Base-by-base conservation (phyloP, 2,797 vertebrate genomes). In the Chlorospingus flavigularis region DNA sequence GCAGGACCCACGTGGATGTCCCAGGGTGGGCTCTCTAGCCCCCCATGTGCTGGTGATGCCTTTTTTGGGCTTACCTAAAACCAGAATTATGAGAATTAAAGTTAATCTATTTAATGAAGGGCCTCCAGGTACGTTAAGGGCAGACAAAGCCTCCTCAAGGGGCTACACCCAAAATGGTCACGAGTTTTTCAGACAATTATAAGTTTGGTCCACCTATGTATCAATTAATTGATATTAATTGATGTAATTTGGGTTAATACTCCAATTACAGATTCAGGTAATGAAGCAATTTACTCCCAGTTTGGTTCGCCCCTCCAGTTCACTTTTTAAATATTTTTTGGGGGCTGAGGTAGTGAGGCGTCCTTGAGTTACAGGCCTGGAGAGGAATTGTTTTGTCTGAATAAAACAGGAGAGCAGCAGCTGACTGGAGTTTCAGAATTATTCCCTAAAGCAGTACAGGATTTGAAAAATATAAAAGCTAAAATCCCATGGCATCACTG, bases 1-100 rank as follows among this genome's bases (percentile, higher is more conserved):
- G 3, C n/a, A 17, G 28, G 31, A 23, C n/a, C 24, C 48, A 13
- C 6, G 0, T 0, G 2, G 54, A 43, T 39, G 17, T 12, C 24
- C 37, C 47, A 11, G 58, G 11, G 1, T 47, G 37, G 30, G 15
- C 2, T 43, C 39, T 53, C 42, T 43, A 55, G 15, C 45, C 35
- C 43, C 24, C 6, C 48, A 3, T 0, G 0, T 3, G 5, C 16
- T 35, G 43, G 62, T 11, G 62, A 3, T 26, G 43, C 43, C 61
- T 12, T 63, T 24, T 11, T n/a, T 0, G 5, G 61, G 60, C 20
- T 31, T 11, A 12, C 14, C 39, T 16, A 23, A 42, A 62, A 6
- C 13, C n/a, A 47, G n/a, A 28, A 26, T 35, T 33, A 33, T 26
- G n/a, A 8, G 17, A 26, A 47, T 25, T 10, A 33, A 5, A n/a